Evolutionary conservation across 2,888 invertebrate species (phyloP).

Genomic region (Keiferia lycopersicella): DNA sequence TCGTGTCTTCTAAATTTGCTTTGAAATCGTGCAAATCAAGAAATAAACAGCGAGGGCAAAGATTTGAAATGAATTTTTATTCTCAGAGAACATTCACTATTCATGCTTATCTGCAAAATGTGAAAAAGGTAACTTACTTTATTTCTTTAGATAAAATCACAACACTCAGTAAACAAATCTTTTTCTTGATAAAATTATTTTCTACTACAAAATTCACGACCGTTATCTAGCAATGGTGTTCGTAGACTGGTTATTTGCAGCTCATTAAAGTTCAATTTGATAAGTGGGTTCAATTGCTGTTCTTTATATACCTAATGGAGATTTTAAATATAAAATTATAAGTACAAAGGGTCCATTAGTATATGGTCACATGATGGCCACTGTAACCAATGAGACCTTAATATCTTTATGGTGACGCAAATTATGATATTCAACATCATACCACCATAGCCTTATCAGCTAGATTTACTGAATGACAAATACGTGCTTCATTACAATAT

Average conservation of each 20-base stretch:
- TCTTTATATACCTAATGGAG: too few species aligned
- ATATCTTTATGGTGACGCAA: too few species aligned
- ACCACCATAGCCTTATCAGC: too few species aligned
- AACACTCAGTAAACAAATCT: not conserved
- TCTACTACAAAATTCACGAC: not conserved
- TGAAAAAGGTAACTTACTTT: conserved; percentile 4
- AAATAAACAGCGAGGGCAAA: conserved; percentile 4
- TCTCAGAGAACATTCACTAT: conserved; percentile 1
- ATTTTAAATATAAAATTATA: too few species aligned
- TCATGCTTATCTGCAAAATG: conserved; percentile 4
- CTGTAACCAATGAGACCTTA: too few species aligned
- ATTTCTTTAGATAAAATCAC: conserved; percentile 5
- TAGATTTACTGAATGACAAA: too few species aligned
- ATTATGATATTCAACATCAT: too few species aligned
- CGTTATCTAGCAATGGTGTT: not conserved
- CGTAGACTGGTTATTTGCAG: conserved; percentile 2
- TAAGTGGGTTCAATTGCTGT: not conserved
- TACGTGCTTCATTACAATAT: too few species aligned
- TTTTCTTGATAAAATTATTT: not conserved
- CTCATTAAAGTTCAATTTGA: not conserved
- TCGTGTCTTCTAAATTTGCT: conserved; percentile 19
- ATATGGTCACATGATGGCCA: too few species aligned
- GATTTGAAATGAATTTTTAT: not conserved
- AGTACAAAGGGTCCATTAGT: too few species aligned
- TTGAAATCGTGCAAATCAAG: not conserved